Evolutionary conservation across 1,140 invertebrate genomes (phyloP), one percentile per base, ranked within the genome.

Genomic region (Caenorhabditis elegans): DNA sequence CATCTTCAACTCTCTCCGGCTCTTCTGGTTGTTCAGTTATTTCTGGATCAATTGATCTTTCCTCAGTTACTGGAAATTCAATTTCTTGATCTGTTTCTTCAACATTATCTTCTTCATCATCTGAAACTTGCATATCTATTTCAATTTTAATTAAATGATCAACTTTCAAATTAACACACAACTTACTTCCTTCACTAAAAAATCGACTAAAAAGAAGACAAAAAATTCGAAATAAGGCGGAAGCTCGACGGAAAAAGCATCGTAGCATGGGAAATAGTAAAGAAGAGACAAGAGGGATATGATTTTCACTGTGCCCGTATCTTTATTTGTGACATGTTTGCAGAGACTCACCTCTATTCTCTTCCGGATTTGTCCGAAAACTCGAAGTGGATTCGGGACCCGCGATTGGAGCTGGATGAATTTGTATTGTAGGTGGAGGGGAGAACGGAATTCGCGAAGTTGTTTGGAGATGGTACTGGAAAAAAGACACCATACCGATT

Each of bases 331-430:
- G 60, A 70, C 60, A 70, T 70, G 60, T 70, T 70, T 70, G n/a
- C 60, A 70, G 39, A 36, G 60, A 39, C 60, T 36, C 60, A 70
- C 60, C 60, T 24, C 60, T 39, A 70, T 70, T 17, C 43, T 70
- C 34, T 70, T 70, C 60, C 60, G 60, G 60, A 70, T 70, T 70
- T 26, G 60, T 70, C 10, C 60, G 60, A 70, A 70, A 70, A 70
- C 60, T 70, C 31, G 60, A 70, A 39, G 60, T 70, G n/a, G 60
- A 70, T 70, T 70, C 60, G 60, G 60, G 60, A 70, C 60, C 60
- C 34, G 60, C 60, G n/a, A 70, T 70, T 13, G 60, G 60, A 22
- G 60, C 60, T 39, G 60, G 31, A 36, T 70, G 60, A 70, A 70
- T 70, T 43, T 70, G 60, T 10, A 70, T 70, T 8, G 34, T 70